Evolutionary conservation across 2,113 vertebrate species (phyloP), one percentile per base, ranked within the genome.

Genomic region (Vulpes ferrilata): DNA sequence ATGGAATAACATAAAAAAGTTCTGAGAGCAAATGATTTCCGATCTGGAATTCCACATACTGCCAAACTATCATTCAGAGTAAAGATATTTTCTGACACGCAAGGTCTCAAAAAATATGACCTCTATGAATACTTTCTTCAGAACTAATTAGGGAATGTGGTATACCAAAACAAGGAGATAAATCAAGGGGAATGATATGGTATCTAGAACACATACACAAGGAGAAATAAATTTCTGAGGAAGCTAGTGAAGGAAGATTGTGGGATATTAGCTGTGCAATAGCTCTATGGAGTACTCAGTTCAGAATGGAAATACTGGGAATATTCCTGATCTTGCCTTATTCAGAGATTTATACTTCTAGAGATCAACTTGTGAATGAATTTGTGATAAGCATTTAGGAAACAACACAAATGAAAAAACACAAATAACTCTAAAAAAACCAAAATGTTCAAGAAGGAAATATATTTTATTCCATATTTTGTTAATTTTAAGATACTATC

Each of bases 31-130:
- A 83, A 67, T 74, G 69, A 57, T 53, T 90, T 96, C 35, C 55
- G 94, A 62, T 15, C 51, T 80, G 51, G 51, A 94, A 64, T 81
- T 94, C 86, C 79, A 87, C 57, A 64, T 94, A 27, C 81, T 84
- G 15, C n/a, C 71, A 88, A 90, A 98, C 9, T 76, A 35, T 83
- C 83, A n/a, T n/a, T 83, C 27, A 60, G 51, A 93, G 30, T 59
- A 57, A 92, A 92, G 7, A 32, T 82, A 89, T 53, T 86, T 90
- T 78, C 22, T 87, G 35, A 86, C 25, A 59, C 62, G 0, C 4
- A 62, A 88, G 9, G 0, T 84, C 78, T 87, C 17, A 57, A 76
- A 88, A 89, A 53, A 43, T 11, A 11, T 22, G 38, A 62, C 25
- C 27, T 71, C 0, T 48, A 0, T 69, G 51, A 90, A n/a, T 60